A percentile compares a stretch with the other conserved stretches of the same genome.
phyloP scores from a whole-genome alignment of 2,113 vertebrate genomes.

The Camelus bactrianus region DNA sequence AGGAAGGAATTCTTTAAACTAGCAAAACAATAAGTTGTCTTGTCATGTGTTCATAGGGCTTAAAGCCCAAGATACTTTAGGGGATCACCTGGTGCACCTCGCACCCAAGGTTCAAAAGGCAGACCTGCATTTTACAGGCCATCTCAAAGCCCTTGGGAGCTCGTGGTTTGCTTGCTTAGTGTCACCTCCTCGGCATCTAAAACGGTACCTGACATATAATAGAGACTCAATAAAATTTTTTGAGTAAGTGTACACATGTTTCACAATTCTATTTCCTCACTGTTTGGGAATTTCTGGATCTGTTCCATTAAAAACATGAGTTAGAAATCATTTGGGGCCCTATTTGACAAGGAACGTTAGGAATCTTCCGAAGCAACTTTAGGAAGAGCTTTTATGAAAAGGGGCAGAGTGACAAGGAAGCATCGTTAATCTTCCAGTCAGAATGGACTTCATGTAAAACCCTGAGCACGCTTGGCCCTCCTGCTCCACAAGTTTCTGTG shows the following conservation, averaged over 20 bases:
- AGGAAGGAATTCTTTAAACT: background rate
- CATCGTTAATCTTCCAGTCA: background rate
- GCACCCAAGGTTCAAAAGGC: background rate
- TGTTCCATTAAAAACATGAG: slow-evolving; percentile 52
- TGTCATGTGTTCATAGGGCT: background rate
- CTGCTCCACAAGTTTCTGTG: background rate
- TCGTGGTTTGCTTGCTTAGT: background rate
- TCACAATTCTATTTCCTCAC: background rate
- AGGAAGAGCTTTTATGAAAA: slow-evolving; percentile 20
- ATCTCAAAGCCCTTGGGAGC: background rate
- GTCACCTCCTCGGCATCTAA: background rate
- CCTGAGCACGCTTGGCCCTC: background rate
- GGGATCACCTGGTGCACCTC: background rate
- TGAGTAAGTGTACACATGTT: background rate
- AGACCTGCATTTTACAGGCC: background rate
- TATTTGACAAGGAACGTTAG: slow-evolving; percentile 65
- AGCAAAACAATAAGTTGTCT: background rate
- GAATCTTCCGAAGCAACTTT: slow-evolving; percentile 60
- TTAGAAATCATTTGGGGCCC: slow-evolving; percentile 39
- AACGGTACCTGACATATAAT: background rate
- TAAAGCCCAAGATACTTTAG: background rate
- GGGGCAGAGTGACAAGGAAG: background rate
- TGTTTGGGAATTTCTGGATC: slow-evolving; percentile 31
- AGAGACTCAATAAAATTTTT: background rate
- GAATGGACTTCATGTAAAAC: background rate